phyloP scores from a whole-genome alignment of 1,140 invertebrate genomes.

The Trichonephila clavipes region DNA sequence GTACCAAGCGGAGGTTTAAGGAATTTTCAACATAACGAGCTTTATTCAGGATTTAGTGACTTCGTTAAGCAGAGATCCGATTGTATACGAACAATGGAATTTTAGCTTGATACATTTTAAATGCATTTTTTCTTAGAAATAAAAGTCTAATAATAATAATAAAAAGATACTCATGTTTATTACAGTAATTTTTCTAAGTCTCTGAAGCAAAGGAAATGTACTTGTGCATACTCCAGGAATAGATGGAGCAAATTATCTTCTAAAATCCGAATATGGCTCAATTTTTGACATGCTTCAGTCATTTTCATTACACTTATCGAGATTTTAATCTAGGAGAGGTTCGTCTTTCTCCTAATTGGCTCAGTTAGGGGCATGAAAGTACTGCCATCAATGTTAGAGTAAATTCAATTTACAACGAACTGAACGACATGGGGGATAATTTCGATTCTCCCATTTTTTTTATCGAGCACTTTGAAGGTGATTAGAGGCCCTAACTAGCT shows the following conservation, averaged over 20 bases:
- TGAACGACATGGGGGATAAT: constrained; percentile 21
- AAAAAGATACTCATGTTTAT: too few species aligned
- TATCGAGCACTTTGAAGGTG: background rate
- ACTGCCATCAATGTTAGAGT: constrained; percentile 6
- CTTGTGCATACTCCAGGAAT: background rate
- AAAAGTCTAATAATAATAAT: too few species aligned
- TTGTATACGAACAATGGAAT: too few species aligned
- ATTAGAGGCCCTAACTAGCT: constrained; percentile 1
- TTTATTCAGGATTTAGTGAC: too few species aligned
- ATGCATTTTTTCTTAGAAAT: too few species aligned
- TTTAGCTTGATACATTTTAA: too few species aligned
- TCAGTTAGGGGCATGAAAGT: background rate
- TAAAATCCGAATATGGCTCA: constrained; percentile 4
- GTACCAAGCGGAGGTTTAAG: too few species aligned
- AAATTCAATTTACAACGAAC: constrained; percentile 34
- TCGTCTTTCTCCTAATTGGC: background rate
- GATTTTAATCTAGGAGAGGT: background rate
- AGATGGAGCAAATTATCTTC: constrained; percentile 6
- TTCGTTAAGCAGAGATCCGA: too few species aligned
- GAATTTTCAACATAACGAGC: too few species aligned
- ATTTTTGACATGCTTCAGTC: constrained; percentile 16
- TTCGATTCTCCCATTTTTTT: background rate
- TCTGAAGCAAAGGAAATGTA: background rate
- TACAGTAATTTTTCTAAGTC: background rate
- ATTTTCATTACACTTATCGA: constrained; percentile 14